phyloP scores from a whole-genome alignment of 2,888 invertebrate genomes.

The Molorchus minor region DNA sequence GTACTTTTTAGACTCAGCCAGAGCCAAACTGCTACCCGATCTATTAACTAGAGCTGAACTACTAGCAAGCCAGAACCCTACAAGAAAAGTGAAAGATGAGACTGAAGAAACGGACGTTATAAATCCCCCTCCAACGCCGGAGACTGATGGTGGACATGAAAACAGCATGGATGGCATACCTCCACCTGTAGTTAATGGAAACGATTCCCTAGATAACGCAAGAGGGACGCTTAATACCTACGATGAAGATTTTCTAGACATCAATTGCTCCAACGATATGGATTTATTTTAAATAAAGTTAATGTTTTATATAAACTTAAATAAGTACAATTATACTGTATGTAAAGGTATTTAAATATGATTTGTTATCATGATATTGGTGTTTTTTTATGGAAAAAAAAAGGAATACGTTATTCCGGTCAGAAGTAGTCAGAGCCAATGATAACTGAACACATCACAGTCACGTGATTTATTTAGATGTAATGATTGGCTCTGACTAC shows the following conservation, averaged over 20 bases:
- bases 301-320: constrained; percentile 25
- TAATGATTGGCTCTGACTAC: too few relatives aligned
- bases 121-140: constrained; percentile 86
- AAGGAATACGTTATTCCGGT: constrained; percentile 2
- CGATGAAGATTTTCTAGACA: constrained; percentile 78
- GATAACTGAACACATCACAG: too few relatives aligned
- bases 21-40: constrained; percentile 68
- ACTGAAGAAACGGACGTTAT: constrained; percentile 67
- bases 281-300: constrained; percentile 64
- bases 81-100: constrained; percentile 58
- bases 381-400: constrained; percentile 34
- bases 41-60: constrained; percentile 70
- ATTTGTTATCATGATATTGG: constrained; percentile 21
- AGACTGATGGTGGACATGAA: constrained; percentile 73
- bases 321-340: constrained; percentile 18
- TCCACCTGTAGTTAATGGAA: constrained; percentile 24
- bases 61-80: constrained; percentile 50
- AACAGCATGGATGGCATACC: constrained; percentile 63
- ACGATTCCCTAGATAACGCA: constrained; percentile 27
- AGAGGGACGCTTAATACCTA: constrained; percentile 61
- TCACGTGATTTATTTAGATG: too few relatives aligned
- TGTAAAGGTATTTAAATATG: constrained; percentile 24
- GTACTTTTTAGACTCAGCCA: constrained; percentile 42
- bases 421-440: too few relatives aligned
- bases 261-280: constrained; percentile 77